These are phyloP conservation scores for Ictidomys tridecemlineatus DNA, from an alignment of 2,113 vertebrate genomes.

Conservation along the genomic window DNA sequence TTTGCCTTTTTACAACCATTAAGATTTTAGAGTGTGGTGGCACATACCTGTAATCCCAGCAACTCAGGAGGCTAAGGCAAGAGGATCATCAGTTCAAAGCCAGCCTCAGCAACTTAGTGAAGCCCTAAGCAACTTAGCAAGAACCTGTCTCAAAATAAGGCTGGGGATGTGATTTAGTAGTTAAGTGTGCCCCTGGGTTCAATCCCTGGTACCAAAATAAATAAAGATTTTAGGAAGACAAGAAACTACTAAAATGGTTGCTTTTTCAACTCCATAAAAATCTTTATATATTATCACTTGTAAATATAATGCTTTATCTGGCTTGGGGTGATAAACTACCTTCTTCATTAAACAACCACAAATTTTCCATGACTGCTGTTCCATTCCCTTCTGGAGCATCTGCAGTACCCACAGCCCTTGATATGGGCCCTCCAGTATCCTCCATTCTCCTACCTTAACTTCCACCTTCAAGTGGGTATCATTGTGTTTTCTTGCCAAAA, in stretches of 20 bases:
- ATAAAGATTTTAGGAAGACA: neutral
- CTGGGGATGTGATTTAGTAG: too few relatives aligned
- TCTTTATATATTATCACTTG: neutral
- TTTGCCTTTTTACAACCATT: neutral
- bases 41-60: too few relatives aligned
- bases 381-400: neutral
- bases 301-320: neutral
- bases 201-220: too few relatives aligned
- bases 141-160: too few relatives aligned
- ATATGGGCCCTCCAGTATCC: too few relatives aligned
- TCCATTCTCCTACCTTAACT: neutral
- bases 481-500: neutral
- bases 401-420: rapidly evolving
- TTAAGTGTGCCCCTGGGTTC: too few relatives aligned
- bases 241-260: neutral
- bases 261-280: neutral
- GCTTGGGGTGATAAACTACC: neutral
- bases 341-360: neutral
- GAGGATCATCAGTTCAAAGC: too few relatives aligned
- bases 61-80: too few relatives aligned
- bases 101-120: too few relatives aligned
- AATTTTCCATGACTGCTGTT: neutral
- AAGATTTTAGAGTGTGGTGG: neutral
- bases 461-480: neutral
- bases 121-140: too few relatives aligned